These are phyloP conservation scores for Nebria ingens DNA, from an alignment of 1,140 invertebrate species.

Conservation along the genomic window DNA sequence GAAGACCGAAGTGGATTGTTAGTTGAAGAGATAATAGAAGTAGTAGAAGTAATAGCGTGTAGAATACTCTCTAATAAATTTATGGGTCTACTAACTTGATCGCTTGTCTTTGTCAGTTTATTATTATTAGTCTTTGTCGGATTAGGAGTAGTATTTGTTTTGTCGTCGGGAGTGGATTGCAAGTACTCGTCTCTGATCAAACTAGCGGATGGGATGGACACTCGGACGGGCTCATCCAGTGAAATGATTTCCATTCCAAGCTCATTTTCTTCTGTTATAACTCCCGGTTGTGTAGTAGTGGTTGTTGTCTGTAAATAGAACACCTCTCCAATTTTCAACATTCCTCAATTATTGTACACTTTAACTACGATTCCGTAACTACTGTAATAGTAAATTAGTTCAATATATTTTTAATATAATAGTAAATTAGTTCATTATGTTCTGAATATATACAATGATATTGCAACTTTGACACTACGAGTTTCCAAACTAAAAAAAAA, in stretches of 20 bases:
- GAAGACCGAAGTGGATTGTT: neutral
- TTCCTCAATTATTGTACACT: neutral
- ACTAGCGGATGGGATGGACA: conserved; percentile 25
- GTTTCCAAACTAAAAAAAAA: no score
- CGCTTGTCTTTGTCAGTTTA: neutral
- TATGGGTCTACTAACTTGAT: neutral
- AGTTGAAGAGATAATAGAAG: neutral
- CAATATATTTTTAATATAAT: no score
- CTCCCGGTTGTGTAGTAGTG: conserved; percentile 6
- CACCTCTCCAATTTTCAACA: neutral
- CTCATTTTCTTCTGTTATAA: conserved; percentile 21
- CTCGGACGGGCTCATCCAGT: conserved; percentile 27
- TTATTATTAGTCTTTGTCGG: neutral
- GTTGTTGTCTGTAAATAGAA: conserved; percentile 4
- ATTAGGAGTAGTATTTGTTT: conserved; percentile 1
- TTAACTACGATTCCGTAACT: no score
- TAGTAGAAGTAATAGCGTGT: neutral
- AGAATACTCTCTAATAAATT: neutral
- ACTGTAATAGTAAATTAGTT: no score
- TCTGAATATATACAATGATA: no score
- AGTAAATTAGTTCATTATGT: no score
- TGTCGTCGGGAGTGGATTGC: conserved; percentile 11
- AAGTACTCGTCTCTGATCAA: conserved; percentile 27
- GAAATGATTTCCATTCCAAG: conserved; percentile 28
- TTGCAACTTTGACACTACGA: no score